Evolutionary conservation across 2,113 vertebrate genomes (phyloP).

Genomic region (Ceyx cyanopectus): DNA sequence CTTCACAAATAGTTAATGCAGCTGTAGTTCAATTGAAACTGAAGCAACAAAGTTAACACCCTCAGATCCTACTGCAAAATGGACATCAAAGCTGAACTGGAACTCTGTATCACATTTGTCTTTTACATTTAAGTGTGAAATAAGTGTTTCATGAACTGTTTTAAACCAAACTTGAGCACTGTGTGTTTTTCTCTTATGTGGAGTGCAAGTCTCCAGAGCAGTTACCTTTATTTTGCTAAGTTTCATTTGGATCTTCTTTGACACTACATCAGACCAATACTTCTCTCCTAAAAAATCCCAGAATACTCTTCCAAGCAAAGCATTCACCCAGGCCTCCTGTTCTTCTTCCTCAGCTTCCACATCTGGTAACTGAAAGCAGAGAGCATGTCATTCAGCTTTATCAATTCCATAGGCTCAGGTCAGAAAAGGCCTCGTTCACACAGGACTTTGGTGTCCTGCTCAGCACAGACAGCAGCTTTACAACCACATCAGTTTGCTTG

Average conservation of each 20-base stretch:
- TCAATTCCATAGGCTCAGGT: neutral
- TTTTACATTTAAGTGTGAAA: neutral
- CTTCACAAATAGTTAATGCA: neutral
- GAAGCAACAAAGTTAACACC: neutral
- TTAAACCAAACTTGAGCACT: neutral
- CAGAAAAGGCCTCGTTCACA: neutral
- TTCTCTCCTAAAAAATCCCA: conserved; percentile 99
- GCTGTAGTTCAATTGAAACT: neutral
- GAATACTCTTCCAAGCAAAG: conserved; percentile 93
- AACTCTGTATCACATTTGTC: neutral
- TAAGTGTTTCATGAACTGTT: neutral
- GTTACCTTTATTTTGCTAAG: conserved; percentile 97
- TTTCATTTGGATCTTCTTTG: conserved; percentile 99
- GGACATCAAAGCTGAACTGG: neutral
- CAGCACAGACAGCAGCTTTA: neutral
- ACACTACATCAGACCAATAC: conserved; percentile 95
- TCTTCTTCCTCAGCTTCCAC: conserved; percentile 76
- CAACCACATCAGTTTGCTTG: neutral
- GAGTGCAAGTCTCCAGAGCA: neutral
- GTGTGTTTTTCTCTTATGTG: neutral
- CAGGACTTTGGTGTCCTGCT: neutral
- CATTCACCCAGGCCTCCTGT: conserved; percentile 94
- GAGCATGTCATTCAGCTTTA: neutral
- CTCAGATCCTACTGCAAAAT: neutral
- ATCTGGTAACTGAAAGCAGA: conserved; percentile 79